Conservation (phyloP, 1,140 invertebrate species). For the Trichogramma pretiosum region DNA sequence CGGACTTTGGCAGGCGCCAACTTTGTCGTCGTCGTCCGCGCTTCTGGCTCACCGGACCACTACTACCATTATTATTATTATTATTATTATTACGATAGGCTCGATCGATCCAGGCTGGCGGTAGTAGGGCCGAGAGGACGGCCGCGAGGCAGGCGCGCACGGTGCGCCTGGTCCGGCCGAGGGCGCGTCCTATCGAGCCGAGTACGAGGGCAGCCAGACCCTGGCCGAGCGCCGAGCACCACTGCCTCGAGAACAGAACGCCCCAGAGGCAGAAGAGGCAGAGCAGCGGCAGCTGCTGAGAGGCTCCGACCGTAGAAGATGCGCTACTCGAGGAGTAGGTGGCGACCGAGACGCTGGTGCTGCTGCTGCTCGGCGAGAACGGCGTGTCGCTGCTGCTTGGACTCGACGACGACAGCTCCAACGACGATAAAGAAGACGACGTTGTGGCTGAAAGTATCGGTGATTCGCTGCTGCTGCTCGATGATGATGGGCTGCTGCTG, state of each 20-base stretch:
- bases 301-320: neutral
- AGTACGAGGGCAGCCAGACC: slow-evolving; percentile 8
- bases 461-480: neutral
- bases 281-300: slow-evolving; percentile 21
- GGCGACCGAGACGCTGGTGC: neutral
- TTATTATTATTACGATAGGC: no score
- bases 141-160: neutral
- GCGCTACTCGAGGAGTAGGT: slow-evolving; percentile 2
- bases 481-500: neutral
- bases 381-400: neutral
- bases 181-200: slow-evolving; percentile 5
- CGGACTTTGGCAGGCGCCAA: neutral
- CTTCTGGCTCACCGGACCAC: neutral
- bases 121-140: no score
- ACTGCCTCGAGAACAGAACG: slow-evolving; percentile 14
- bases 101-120: no score
- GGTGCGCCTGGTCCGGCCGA: slow-evolving; percentile 1
- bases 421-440: neutral
- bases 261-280: slow-evolving; percentile 24
- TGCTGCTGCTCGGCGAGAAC: neutral
- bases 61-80: neutral
- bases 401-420: neutral
- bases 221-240: neutral
- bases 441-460: neutral
- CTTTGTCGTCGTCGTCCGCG: neutral